phyloP scores from a whole-genome alignment of 2,797 vertebrate species.

The Chloroceryle amazona region DNA sequence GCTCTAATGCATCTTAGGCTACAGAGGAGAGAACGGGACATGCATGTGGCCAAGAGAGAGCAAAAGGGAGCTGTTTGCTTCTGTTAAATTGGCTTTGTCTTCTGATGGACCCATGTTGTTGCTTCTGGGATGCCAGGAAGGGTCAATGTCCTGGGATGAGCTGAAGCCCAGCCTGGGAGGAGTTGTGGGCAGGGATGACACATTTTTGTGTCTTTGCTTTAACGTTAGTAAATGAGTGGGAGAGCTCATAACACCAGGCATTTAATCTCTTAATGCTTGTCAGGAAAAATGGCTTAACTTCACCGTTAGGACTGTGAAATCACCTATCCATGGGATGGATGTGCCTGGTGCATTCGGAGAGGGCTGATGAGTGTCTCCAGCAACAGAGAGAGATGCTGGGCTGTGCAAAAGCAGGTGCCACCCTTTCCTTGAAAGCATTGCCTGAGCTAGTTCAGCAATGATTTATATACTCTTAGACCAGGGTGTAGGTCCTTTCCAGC shows the following conservation, averaged over 20 bases:
- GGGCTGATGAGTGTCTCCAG: background rate
- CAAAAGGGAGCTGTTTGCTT: background rate
- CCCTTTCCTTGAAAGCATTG: background rate
- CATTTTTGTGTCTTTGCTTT: background rate
- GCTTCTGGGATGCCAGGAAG: background rate
- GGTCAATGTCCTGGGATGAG: background rate
- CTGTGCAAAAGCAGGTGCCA: background rate
- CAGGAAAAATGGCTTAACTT: background rate
- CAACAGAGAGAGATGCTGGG: background rate
- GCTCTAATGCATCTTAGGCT: background rate
- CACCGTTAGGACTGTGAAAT: background rate
- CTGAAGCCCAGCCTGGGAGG: background rate
- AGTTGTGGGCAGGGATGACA: background rate
- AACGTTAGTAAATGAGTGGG: background rate
- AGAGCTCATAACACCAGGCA: background rate
- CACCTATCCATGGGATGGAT: rapidly evolving
- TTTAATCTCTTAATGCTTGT: background rate
- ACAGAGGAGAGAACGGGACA: rapidly evolving
- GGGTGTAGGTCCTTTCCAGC: background rate
- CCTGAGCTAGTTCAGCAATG: background rate
- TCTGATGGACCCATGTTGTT: background rate
- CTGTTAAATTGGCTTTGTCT: background rate
- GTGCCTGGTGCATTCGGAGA: rapidly evolving
- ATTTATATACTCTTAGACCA: background rate
- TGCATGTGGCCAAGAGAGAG: background rate